Percentiles rank a stretch among this genome's conserved stretches.
These are phyloP conservation scores for Hybos culiciformis DNA, from an alignment of 2,888 invertebrate genomes.

Conservation along the genomic window DNA sequence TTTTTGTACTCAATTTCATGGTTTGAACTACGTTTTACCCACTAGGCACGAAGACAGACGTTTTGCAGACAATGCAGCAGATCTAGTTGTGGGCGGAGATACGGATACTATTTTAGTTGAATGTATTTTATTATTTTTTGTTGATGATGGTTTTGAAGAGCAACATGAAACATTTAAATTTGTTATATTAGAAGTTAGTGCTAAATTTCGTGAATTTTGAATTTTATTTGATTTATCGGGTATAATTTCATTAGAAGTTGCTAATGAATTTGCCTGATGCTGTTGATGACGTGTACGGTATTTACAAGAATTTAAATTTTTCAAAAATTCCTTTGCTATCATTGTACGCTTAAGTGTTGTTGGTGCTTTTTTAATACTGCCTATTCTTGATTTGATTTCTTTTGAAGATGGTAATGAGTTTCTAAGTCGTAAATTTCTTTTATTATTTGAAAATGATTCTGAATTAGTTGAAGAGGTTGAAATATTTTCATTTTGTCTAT, in stretches of 20 bases:
- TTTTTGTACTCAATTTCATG: constrained; percentile 19
- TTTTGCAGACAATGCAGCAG: constrained; percentile 6
- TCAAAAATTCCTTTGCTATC: constrained; percentile 11
- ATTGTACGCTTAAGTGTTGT: constrained; percentile 7
- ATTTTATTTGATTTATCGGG: no score
- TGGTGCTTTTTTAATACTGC: constrained; percentile 6
- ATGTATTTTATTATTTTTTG: constrained; percentile 7
- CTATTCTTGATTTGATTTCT: constrained; percentile 20
- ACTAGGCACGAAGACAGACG: constrained; percentile 20
- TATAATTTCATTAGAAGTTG: no score
- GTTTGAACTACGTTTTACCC: constrained; percentile 17
- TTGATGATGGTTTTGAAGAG: not conserved
- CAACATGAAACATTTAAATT: no score
- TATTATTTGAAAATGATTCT: constrained; percentile 27
- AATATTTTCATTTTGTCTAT: constrained; percentile 10
- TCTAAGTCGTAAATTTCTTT: constrained; percentile 29
- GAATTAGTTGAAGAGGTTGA: constrained; percentile 14
- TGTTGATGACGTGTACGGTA: not conserved
- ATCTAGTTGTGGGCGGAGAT: not conserved
- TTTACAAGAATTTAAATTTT: constrained; percentile 5
- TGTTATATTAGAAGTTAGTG: no score
- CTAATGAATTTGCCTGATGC: not conserved
- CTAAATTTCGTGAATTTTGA: no score
- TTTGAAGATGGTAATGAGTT: constrained; percentile 23
- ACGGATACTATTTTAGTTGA: constrained; percentile 1